A percentile compares a stretch with the other conserved stretches of the same genome.
Evolutionary conservation across 2,113 vertebrate genomes (phyloP).

Genomic region (Mionectes macconnelli): DNA sequence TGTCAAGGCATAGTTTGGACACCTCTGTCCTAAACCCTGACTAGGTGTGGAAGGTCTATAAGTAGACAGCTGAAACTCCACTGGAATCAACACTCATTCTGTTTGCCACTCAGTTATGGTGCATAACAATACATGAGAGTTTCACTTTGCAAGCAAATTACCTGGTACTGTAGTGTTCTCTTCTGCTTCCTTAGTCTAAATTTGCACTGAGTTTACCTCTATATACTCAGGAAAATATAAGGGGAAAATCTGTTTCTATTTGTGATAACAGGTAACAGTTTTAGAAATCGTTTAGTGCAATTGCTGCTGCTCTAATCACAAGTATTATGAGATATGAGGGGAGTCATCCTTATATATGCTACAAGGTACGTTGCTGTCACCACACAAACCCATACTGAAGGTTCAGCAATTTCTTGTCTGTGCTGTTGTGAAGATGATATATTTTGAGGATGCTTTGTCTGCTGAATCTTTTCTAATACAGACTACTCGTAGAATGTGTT

Average conservation of each 20-base stretch:
- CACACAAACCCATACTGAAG: not conserved
- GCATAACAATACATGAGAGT: not conserved
- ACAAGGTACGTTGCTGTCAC: not conserved
- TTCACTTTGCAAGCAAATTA: not conserved
- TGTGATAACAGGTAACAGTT: not conserved
- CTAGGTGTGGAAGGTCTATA: not conserved
- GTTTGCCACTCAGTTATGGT: not conserved
- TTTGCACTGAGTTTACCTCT: not conserved
- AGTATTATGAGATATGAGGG: not conserved
- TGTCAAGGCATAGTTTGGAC: not conserved
- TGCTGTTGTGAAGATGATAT: not conserved
- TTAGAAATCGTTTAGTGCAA: not conserved
- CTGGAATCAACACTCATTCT: not conserved
- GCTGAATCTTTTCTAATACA: not conserved
- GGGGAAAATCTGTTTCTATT: not conserved
- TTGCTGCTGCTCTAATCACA: not conserved
- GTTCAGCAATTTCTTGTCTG: not conserved
- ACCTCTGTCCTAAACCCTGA: not conserved
- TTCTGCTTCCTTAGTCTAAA: not conserved
- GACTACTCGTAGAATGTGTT: not conserved
- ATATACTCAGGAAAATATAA: not conserved
- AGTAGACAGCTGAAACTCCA: not conserved
- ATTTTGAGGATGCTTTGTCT: not conserved
- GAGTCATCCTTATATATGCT: not conserved
- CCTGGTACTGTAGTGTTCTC: not conserved